A percentile compares a stretch with the other conserved stretches of the same genome.
phyloP scores from a whole-genome alignment of 2,797 vertebrate genomes.

The Pygocentrus nattereri region DNA sequence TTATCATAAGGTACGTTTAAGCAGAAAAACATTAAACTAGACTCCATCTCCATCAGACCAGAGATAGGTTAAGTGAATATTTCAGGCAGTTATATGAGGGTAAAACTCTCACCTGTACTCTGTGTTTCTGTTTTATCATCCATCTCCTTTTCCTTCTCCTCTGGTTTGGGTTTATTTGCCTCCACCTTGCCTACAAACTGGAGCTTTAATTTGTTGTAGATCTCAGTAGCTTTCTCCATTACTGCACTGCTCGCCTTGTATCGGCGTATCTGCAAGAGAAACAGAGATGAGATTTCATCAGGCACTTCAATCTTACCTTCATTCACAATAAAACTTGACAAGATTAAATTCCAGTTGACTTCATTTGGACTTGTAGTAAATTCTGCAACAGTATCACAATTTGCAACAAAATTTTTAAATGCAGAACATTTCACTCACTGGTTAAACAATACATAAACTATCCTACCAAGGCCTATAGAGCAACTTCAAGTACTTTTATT shows the following conservation, averaged over 20 bases:
- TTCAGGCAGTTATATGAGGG: not conserved
- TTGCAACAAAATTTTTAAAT: no score
- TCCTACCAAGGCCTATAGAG: not conserved
- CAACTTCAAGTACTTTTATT: not conserved
- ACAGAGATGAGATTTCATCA: not conserved
- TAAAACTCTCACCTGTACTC: constrained; percentile 65
- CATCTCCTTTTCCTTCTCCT: constrained; percentile 72
- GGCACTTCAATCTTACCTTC: not conserved
- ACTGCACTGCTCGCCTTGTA: constrained; percentile 96
- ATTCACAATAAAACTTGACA: no score
- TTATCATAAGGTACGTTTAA: not conserved
- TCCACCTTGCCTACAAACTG: constrained; percentile 91
- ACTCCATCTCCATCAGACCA: no score
- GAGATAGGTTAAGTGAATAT: not conserved
- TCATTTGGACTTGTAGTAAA: no score
- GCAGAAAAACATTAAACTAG: not conserved
- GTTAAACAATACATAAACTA: not conserved
- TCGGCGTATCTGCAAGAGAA: constrained; percentile 86
- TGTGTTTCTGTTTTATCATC: constrained; percentile 72
- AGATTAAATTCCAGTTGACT: no score
- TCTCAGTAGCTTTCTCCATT: constrained; percentile 95
- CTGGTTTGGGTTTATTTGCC: constrained; percentile 79
- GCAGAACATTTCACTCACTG: no score
- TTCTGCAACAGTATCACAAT: no score
- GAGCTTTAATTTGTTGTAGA: constrained; percentile 94